phyloP scores from a whole-genome alignment of 2,888 invertebrate genomes.

The Lithophane leautieri region DNA sequence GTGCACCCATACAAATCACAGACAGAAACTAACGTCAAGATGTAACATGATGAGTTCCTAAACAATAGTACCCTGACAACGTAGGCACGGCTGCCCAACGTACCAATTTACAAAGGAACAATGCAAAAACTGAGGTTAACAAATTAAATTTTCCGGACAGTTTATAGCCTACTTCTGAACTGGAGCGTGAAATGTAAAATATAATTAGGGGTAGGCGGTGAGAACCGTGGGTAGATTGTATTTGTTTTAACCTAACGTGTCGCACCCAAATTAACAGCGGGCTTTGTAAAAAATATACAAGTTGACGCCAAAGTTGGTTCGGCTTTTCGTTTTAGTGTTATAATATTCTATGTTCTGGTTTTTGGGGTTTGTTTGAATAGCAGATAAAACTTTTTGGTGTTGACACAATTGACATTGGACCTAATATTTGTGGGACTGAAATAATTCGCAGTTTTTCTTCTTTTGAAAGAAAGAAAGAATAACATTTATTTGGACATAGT shows the following conservation, averaged over 20 bases:
- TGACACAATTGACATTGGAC: neutral
- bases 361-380: constrained; percentile 10
- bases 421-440: neutral
- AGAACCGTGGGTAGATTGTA: constrained; percentile 59
- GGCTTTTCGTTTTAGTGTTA: constrained; percentile 39
- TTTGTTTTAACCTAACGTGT: constrained; percentile 62
- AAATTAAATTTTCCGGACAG: constrained; percentile 68
- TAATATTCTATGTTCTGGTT: constrained; percentile 11
- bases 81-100: constrained; percentile 25
- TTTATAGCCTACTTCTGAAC: constrained; percentile 63
- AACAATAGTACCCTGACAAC: constrained; percentile 13
- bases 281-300: constrained; percentile 50
- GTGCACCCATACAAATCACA: neutral
- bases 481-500: too few relatives aligned
- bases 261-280: constrained; percentile 61
- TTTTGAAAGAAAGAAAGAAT: too few relatives aligned
- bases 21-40: constrained; percentile 3
- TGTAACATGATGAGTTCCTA: constrained; percentile 13
- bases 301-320: constrained; percentile 43
- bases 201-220: constrained; percentile 63
- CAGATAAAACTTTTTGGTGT: constrained; percentile 21
- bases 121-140: constrained; percentile 64
- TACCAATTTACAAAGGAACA: constrained; percentile 58
- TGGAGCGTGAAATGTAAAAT: constrained; percentile 68
- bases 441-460: too few relatives aligned